These are phyloP conservation scores for Panthera tigris DNA, from an alignment of 2,113 vertebrate genomes.

Conservation along the genomic window DNA sequence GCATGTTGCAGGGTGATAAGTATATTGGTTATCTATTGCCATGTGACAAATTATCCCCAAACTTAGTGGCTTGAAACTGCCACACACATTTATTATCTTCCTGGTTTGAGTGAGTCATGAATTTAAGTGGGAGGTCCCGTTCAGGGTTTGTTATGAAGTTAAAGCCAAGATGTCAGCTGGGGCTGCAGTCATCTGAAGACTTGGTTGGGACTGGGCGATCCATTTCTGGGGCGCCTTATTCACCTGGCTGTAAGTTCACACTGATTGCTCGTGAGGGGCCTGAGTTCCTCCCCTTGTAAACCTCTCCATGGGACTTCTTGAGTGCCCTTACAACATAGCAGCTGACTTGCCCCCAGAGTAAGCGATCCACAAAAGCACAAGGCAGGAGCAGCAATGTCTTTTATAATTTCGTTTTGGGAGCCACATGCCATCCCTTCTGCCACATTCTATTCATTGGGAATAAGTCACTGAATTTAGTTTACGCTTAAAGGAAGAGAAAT, in stretches of 20 bases:
- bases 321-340: not conserved
- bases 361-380: not conserved
- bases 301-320: rapidly evolving
- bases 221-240: not conserved
- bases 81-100: not conserved
- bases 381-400: not conserved
- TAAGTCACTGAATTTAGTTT: not conserved
- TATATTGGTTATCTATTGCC: not conserved
- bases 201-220: not conserved
- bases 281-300: not conserved
- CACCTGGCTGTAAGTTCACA: not conserved
- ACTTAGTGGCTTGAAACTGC: not conserved
- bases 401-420: not conserved
- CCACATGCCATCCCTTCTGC: not conserved
- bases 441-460: not conserved
- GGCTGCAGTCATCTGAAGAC: not conserved
- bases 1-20: not conserved
- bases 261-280: not conserved
- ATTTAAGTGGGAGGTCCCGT: not conserved
- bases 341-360: not conserved
- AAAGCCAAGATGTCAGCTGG: not conserved
- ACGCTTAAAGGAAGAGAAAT: not conserved
- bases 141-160: not conserved
- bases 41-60: not conserved
- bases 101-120: not conserved